phyloP scores from a whole-genome alignment of 1,140 invertebrate genomes.

The Drosophila fuyamai region DNA sequence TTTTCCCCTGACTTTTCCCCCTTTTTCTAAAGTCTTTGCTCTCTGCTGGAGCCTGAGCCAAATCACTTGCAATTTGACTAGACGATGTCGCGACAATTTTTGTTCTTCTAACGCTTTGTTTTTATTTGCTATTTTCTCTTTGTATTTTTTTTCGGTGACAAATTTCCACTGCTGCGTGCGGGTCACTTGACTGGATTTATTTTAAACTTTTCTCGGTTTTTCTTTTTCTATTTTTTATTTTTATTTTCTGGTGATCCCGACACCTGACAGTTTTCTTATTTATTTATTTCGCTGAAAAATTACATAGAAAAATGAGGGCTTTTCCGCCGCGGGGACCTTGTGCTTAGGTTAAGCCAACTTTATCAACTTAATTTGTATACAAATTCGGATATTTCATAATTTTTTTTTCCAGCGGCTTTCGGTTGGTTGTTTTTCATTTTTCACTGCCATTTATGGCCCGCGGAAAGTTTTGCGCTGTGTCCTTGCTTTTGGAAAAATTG shows the following conservation, averaged over 20 bases:
- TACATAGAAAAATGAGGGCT: slow-evolving; percentile 23
- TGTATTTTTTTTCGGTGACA: slow-evolving; percentile 15
- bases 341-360: slow-evolving; percentile 45
- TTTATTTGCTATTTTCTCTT: not conserved
- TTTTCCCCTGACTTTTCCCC: not conserved
- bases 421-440: slow-evolving; percentile 40
- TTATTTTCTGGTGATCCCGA: slow-evolving; percentile 9
- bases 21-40: slow-evolving; percentile 5
- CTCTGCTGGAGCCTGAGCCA: slow-evolving; percentile 44
- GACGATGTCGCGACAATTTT: slow-evolving; percentile 58
- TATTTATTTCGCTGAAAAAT: slow-evolving; percentile 62
- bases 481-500: slow-evolving; percentile 57
- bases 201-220: slow-evolving; percentile 21
- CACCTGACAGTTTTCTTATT: slow-evolving; percentile 58
- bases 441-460: slow-evolving; percentile 49
- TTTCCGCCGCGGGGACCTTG: slow-evolving; percentile 7
- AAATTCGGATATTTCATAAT: slow-evolving; percentile 52
- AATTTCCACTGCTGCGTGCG: slow-evolving; percentile 32
- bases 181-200: slow-evolving; percentile 28
- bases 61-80: slow-evolving; percentile 67
- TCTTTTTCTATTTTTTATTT: slow-evolving; percentile 7
- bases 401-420: slow-evolving; percentile 8
- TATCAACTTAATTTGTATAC: slow-evolving; percentile 69
- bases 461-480: slow-evolving; percentile 47
- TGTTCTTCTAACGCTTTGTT: slow-evolving; percentile 23